These are phyloP conservation scores for Parnassius apollo DNA, from an alignment of 2,888 invertebrate genomes.

Conservation along the genomic window DNA sequence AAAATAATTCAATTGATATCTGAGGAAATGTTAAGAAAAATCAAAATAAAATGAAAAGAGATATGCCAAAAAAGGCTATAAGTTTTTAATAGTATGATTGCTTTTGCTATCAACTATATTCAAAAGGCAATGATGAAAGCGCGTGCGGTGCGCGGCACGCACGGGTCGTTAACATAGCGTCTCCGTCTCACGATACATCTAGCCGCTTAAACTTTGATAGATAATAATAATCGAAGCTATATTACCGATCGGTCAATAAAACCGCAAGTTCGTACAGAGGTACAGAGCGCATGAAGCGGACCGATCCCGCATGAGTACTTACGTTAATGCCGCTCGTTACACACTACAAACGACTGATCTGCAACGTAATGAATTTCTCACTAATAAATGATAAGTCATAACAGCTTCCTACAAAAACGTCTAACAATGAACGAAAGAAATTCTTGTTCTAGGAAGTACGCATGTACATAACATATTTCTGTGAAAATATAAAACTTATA, in stretches of 20 bases:
- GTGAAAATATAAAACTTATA: too few species aligned
- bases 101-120: conserved; percentile 11
- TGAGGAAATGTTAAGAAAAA: conserved; percentile 16
- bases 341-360: conserved; percentile 1
- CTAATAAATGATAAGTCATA: conserved; percentile 4
- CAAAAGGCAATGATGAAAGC: conserved; percentile 3
- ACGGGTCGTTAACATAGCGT: conserved; percentile 20
- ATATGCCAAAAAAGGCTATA: conserved; percentile 15
- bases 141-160: conserved; percentile 22
- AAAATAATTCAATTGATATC: conserved; percentile 15
- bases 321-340: conserved; percentile 12
- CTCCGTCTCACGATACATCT: conserved; percentile 15
- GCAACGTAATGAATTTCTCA: conserved; percentile 2
- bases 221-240: conserved; percentile 8
- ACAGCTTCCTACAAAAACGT: background rate
- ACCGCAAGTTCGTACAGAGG: conserved; percentile 12
- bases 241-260: conserved; percentile 16
- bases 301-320: conserved; percentile 15
- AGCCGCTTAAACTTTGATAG: conserved; percentile 15
- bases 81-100: conserved; percentile 9
- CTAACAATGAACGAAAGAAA: background rate
- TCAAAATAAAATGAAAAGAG: conserved; percentile 7
- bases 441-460: background rate
- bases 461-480: background rate
- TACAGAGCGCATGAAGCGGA: background rate